Conservation (phyloP, 2,113 vertebrate species). For the Ellobius talpinus region DNA sequence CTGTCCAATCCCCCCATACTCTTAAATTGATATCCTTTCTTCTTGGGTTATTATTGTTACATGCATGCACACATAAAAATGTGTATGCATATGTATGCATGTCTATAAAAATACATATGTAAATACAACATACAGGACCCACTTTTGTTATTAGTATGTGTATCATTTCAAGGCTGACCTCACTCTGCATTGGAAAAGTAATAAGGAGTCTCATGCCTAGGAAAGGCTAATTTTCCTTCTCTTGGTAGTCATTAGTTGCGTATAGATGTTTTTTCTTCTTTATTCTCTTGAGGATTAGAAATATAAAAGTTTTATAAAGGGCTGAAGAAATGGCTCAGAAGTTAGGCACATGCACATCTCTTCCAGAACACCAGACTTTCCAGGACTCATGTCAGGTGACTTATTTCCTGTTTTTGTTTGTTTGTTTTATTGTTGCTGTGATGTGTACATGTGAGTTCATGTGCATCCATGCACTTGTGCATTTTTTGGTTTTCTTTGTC, state of each 20-base stretch:
- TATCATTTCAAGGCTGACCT: background rate
- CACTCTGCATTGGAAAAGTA: background rate
- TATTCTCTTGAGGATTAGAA: background rate
- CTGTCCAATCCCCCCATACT: fast-evolving
- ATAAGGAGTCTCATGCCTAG: background rate
- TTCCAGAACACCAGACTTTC: background rate
- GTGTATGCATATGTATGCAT: background rate
- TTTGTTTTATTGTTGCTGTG: no score
- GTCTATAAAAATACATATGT: background rate
- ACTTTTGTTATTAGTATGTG: background rate
- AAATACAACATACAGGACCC: background rate
- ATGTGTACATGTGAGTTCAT: no score
- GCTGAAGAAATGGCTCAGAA: background rate
- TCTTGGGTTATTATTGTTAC: background rate
- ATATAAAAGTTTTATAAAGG: background rate
- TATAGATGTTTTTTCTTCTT: background rate
- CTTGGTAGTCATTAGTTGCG: background rate
- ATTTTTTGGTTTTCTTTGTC: no score
- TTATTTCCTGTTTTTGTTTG: no score
- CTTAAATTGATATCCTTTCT: background rate
- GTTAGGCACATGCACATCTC: background rate
- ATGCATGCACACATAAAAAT: background rate
- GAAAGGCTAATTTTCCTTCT: background rate
- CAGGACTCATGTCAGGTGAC: background rate
- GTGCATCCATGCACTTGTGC: no score